A percentile compares a stretch with the other conserved stretches of the same genome.
These are phyloP conservation scores for Marisa cornuarietis DNA, from an alignment of 1,140 invertebrate genomes.

Conservation along the genomic window DNA sequence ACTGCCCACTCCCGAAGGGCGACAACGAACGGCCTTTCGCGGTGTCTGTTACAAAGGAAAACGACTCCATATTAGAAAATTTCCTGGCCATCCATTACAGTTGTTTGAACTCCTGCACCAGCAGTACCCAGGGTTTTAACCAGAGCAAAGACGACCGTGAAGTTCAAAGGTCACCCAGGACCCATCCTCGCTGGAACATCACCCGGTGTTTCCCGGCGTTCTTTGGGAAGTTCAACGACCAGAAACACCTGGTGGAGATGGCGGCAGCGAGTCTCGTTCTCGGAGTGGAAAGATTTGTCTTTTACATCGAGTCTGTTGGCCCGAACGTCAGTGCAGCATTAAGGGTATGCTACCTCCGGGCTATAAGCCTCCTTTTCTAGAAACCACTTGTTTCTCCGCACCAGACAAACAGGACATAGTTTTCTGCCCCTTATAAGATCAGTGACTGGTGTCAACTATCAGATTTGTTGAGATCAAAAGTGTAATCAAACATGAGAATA, in stretches of 20 bases:
- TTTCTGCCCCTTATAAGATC: no score
- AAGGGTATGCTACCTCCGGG: background rate
- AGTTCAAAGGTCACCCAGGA: no score
- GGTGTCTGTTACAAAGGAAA: background rate
- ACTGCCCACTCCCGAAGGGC: background rate
- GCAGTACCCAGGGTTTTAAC: no score
- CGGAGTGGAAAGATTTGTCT: constrained; percentile 13
- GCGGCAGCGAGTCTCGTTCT: constrained; percentile 13
- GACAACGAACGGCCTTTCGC: constrained; percentile 1
- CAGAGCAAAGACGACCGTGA: no score
- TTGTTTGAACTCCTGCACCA: background rate
- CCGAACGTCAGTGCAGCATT: background rate
- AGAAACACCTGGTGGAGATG: constrained; percentile 12
- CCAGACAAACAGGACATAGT: no score
- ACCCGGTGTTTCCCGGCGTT: constrained; percentile 19
- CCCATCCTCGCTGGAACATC: background rate
- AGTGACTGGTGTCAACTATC: no score
- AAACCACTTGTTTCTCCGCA: no score
- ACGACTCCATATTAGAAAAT: background rate
- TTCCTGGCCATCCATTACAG: constrained; percentile 13
- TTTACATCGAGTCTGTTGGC: constrained; percentile 12
- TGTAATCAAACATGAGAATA: no score
- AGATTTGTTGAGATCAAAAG: no score
- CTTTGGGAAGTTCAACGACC: constrained; percentile 1
- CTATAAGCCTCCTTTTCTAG: no score